Percentiles rank a stretch among this genome's conserved stretches.
These are phyloP conservation scores for Diplogasteroides magnus DNA, from an alignment of 1,140 invertebrate genomes.

Conservation along the genomic window DNA sequence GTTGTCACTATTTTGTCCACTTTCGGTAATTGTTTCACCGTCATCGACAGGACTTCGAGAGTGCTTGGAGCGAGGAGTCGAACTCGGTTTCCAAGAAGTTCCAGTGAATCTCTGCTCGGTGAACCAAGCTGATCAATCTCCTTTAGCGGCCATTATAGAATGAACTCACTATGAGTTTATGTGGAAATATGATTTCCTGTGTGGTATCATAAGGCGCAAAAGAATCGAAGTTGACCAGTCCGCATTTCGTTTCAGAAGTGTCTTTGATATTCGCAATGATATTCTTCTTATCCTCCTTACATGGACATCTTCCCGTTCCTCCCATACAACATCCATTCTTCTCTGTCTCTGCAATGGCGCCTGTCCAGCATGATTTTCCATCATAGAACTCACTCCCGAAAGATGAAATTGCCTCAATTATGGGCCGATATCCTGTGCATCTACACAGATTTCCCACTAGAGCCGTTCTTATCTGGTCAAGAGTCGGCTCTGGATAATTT, in stretches of 20 bases:
- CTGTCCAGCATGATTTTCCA: too few relatives aligned
- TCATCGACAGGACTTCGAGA: neutral
- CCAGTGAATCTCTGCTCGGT: too few relatives aligned
- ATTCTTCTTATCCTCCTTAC: neutral
- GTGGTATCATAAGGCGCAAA: neutral
- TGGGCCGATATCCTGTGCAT: conserved; percentile 42
- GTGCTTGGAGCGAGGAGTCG: too few relatives aligned
- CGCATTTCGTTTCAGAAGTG: too few relatives aligned
- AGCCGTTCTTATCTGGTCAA: conserved; percentile 30
- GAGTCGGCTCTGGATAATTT: conserved; percentile 32
- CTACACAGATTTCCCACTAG: conserved; percentile 39
- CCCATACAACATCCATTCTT: neutral
- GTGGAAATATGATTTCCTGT: neutral
- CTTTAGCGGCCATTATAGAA: neutral
- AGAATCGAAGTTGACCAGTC: neutral
- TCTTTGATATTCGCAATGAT: too few relatives aligned
- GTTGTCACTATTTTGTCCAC: neutral
- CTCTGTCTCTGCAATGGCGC: conserved; percentile 2
- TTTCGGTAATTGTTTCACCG: neutral
- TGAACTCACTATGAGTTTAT: neutral
- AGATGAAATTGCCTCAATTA: conserved; percentile 33
- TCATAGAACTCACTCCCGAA: conserved; percentile 9
- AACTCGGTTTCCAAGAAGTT: too few relatives aligned
- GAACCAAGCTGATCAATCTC: neutral
- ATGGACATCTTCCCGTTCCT: neutral